Evolutionary conservation across 2,797 vertebrate species (phyloP).

Genomic region (Sylvia borin): DNA sequence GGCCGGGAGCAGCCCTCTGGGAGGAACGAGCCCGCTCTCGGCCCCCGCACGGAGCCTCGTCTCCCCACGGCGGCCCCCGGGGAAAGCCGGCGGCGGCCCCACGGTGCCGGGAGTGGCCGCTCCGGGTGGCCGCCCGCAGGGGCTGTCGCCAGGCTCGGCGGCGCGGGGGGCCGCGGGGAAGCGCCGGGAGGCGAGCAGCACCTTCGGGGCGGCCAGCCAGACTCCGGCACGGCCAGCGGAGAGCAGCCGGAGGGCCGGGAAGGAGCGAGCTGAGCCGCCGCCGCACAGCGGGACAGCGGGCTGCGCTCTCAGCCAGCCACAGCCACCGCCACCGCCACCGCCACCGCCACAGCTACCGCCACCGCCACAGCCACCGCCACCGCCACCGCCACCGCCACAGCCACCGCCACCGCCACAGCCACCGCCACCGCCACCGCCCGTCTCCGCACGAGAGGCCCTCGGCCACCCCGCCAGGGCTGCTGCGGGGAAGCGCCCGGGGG

Average conservation of each 20-base stretch:
- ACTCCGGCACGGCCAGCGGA: neutral
- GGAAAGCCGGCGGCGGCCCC: neutral
- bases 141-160: neutral
- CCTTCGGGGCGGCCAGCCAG: neutral
- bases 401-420: too few species aligned
- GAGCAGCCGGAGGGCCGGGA: neutral
- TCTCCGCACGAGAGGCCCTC: fast-evolving
- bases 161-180: neutral
- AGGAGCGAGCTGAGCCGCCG: neutral
- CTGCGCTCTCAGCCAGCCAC: neutral
- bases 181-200: neutral
- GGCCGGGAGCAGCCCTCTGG: too few species aligned
- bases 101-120: neutral
- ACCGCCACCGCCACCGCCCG: neutral
- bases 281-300: neutral
- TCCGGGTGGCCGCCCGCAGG: too few species aligned
- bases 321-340: neutral
- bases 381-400: too few species aligned
- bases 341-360: too few species aligned
- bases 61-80: too few species aligned
- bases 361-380: too few species aligned
- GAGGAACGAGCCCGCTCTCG: neutral
- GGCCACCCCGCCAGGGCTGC: fast-evolving
- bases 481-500: fast-evolving
- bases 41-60: neutral